Percentiles rank a stretch among this genome's conserved stretches.
These are phyloP conservation scores for Lonchura striata DNA, from an alignment of 2,113 vertebrate species.

Conservation along the genomic window DNA sequence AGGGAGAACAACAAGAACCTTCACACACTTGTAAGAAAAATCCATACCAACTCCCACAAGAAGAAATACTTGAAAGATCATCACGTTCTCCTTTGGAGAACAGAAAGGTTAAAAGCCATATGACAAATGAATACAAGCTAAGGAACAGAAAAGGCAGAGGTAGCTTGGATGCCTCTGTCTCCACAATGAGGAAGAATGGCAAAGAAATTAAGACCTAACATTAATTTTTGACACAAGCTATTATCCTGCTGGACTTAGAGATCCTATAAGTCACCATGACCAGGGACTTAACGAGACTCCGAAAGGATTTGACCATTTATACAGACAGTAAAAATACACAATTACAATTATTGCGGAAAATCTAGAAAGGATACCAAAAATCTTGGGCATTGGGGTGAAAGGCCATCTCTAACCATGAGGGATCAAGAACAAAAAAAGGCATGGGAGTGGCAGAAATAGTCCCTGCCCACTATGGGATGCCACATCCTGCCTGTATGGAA, in stretches of 20 bases:
- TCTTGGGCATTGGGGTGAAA: background rate
- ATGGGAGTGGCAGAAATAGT: background rate
- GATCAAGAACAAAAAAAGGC: background rate
- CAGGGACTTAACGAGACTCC: background rate
- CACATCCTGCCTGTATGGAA: background rate
- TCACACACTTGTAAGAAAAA: background rate
- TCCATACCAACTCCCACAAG: background rate
- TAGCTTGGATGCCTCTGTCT: background rate
- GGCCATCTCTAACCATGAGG: background rate
- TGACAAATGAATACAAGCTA: background rate
- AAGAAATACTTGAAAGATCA: background rate
- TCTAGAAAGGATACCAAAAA: background rate
- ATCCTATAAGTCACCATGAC: background rate
- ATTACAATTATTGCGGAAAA: background rate
- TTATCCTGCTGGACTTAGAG: background rate
- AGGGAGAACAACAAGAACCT: background rate
- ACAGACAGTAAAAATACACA: background rate
- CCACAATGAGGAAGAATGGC: background rate
- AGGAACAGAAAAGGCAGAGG: background rate
- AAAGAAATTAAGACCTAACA: background rate
- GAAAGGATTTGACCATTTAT: background rate
- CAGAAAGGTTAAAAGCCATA: background rate
- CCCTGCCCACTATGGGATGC: background rate
- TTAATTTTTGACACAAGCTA: background rate
- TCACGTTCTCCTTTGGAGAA: background rate